Evolutionary conservation across 2,888 invertebrate genomes (phyloP).

Genomic region (Lasius platythorax): DNA sequence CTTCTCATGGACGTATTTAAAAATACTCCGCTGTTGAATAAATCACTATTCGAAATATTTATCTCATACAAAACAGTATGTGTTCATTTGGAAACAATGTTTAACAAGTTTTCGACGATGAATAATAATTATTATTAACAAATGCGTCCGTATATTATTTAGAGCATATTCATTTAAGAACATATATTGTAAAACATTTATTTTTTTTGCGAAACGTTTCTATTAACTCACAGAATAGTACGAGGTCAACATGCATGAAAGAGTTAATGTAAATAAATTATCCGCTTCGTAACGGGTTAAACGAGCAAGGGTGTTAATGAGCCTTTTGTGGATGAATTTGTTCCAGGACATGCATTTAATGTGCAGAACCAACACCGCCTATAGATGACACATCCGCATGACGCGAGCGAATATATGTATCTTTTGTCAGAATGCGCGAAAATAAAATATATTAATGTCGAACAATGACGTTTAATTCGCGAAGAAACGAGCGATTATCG

Average conservation of each 20-base stretch:
- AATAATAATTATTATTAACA: slow-evolving; percentile 12
- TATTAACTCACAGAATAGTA: neutral
- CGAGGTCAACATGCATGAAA: slow-evolving; percentile 5
- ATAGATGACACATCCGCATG: neutral
- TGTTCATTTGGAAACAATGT: neutral
- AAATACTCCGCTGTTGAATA: neutral
- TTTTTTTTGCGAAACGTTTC: neutral
- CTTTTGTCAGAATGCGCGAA: slow-evolving; percentile 20
- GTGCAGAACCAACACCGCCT: slow-evolving; percentile 1
- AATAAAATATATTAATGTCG: slow-evolving; percentile 22
- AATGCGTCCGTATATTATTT: neutral
- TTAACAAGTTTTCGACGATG: neutral
- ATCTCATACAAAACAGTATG: neutral
- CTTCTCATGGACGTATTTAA: neutral
- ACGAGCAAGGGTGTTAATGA: slow-evolving; percentile 25
- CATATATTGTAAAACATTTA: neutral
- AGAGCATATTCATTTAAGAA: neutral
- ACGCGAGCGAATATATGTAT: slow-evolving; percentile 6
- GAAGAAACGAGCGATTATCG: slow-evolving; percentile 28
- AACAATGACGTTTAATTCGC: neutral
- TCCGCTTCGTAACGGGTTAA: slow-evolving; percentile 16
- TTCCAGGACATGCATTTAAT: slow-evolving; percentile 42
- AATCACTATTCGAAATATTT: slow-evolving; percentile 7
- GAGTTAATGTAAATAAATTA: slow-evolving; percentile 35
- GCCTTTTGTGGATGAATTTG: slow-evolving; percentile 33